Percentiles rank a stretch among this genome's conserved stretches.
phyloP scores from a whole-genome alignment of 2,888 invertebrate species.

The Tortricodes alternella region DNA sequence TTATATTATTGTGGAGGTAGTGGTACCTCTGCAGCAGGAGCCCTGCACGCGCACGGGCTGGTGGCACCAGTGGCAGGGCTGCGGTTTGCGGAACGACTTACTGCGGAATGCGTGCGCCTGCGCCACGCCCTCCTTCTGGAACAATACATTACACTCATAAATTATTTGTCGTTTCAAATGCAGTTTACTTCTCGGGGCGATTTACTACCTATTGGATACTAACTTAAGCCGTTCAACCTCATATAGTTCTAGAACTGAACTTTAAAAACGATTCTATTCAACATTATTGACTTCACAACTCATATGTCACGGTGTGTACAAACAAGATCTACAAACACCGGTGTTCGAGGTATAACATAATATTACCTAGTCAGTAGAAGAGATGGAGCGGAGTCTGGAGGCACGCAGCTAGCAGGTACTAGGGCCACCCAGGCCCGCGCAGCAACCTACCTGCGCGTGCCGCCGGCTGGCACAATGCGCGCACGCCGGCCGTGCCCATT shows the following conservation, averaged over 20 bases:
- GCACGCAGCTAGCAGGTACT: background rate
- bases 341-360: too few species aligned
- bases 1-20: too few species aligned
- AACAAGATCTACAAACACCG: too few species aligned
- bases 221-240: background rate
- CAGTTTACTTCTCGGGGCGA: background rate
- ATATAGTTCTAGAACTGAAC: too few species aligned
- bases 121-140: slow-evolving; percentile 86
- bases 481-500: slow-evolving; percentile 60
- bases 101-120: slow-evolving; percentile 89
- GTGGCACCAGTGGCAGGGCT: slow-evolving; percentile 91
- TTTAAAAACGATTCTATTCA: too few species aligned
- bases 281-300: too few species aligned
- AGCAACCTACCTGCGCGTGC: slow-evolving; percentile 42
- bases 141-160: slow-evolving; percentile 47
- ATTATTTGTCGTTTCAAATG: background rate
- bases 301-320: too few species aligned
- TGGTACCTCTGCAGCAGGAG: slow-evolving; percentile 89
- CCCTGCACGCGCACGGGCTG: slow-evolving; percentile 89
- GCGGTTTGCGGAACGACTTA: slow-evolving; percentile 88
- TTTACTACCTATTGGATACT: background rate
- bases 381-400: background rate
- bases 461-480: slow-evolving; percentile 51
- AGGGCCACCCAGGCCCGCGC: slow-evolving; percentile 13
- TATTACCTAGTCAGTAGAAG: too few species aligned